Percentiles rank a stretch among this genome's conserved stretches.
phyloP scores from a whole-genome alignment of 2,888 invertebrate species.

The Stenurella melanura region DNA sequence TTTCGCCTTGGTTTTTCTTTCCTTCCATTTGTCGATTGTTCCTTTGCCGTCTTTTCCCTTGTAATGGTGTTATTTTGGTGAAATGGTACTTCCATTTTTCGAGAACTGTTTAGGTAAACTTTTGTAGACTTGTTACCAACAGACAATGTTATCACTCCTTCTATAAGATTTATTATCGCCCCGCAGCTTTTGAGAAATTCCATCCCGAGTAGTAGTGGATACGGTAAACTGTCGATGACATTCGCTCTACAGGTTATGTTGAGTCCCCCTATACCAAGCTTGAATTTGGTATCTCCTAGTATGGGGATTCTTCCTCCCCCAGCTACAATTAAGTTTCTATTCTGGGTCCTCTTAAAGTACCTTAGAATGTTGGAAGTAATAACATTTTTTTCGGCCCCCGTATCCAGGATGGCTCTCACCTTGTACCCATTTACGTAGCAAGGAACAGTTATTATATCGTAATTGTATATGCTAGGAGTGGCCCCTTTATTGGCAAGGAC shows the following conservation, averaged over 20 bases:
- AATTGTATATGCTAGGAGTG: not conserved
- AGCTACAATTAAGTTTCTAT: not conserved
- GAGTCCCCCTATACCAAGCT: not conserved
- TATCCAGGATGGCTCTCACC: conserved; percentile 1
- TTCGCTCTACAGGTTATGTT: not conserved
- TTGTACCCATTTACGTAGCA: too few relatives aligned
- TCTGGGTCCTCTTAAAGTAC: not conserved
- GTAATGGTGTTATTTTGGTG: not conserved
- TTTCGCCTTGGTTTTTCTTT: too few relatives aligned
- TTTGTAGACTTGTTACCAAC: too few relatives aligned
- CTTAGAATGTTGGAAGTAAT: not conserved
- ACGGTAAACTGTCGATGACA: not conserved
- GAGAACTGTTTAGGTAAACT: not conserved
- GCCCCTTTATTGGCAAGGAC: conserved; percentile 25
- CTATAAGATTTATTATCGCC: not conserved
- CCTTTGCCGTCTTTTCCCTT: not conserved
- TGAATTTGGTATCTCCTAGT: not conserved
- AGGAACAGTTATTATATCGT: too few relatives aligned
- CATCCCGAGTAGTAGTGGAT: conserved; percentile 7
- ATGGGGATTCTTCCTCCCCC: conserved; percentile 15
- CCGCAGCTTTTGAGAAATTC: not conserved
- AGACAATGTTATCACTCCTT: not conserved
- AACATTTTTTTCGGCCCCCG: conserved; percentile 16
- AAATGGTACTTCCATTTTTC: not conserved
- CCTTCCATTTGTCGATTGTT: too few relatives aligned